Percentiles rank a stretch among this genome's conserved stretches.
phyloP scores from a whole-genome alignment of 2,797 vertebrate species.

The Schizothorax lantsangensis region DNA sequence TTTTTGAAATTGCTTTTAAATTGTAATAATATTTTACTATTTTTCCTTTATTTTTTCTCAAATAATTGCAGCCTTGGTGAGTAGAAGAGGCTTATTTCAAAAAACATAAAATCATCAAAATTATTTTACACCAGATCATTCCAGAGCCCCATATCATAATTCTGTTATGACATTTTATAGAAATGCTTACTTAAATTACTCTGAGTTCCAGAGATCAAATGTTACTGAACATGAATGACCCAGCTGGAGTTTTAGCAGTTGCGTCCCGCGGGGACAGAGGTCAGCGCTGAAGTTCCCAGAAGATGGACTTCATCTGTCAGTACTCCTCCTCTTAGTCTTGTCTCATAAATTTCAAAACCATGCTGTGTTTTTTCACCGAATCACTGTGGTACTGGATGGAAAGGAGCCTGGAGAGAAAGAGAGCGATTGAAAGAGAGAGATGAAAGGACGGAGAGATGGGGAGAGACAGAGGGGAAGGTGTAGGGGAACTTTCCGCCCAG shows the following conservation, averaged over 20 bases:
- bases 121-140: too few relatives aligned
- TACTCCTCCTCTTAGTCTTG: conserved; percentile 17
- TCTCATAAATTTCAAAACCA: conserved; percentile 32
- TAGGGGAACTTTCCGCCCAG: conserved; percentile 20
- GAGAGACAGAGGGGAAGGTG: background rate
- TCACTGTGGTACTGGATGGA: background rate
- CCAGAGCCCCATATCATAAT: background rate
- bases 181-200: conserved; percentile 1
- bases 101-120: background rate
- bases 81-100: background rate
- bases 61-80: background rate
- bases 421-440: background rate
- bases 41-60: background rate
- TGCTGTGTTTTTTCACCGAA: background rate
- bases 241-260: background rate
- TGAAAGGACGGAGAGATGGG: background rate
- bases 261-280: background rate
- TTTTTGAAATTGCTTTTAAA: background rate
- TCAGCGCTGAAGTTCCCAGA: background rate
- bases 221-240: background rate
- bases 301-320: conserved; percentile 24
- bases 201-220: background rate
- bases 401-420: background rate
- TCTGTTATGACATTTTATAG: background rate
- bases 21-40: background rate